Base-by-base conservation (phyloP, 2,888 invertebrate species). In the Imbricaverruca yamaguchii region DNA sequence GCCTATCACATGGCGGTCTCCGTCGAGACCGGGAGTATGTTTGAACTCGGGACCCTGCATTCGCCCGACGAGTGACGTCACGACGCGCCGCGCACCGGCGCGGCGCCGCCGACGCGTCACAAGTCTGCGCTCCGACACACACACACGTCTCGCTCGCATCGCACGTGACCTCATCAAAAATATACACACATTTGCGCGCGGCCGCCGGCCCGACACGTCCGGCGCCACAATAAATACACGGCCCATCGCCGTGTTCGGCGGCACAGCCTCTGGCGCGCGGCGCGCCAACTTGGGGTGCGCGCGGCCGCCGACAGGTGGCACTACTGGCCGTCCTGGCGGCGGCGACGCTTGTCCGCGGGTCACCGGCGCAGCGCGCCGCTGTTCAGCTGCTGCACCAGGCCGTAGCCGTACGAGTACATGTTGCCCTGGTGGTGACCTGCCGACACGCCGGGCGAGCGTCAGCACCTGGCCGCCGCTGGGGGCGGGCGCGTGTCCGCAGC, bases 321-420 rank as follows among this genome's bases (percentile, higher is more conserved):
- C 25, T 74, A 25, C 9, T 4, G 15, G 12, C 69, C 39, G 69
- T 6, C 39, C 13, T 13, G 74, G 23, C 53, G 74, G 18, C 53
- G 39, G 12, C 25, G 67, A 8, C 25, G 67, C 67, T 6, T n/a
- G 10, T 39, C 74, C 18, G 39, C 39, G 53, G 53, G 74, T 74
- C 74, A 88, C 85, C 88, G 88, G 83, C 90, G 87, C 93, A 93
- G 92, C 80, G 92, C 91, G 23, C 92, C 53, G 1, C 78, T 91
- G 87, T 93, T 93, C 80, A 93, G 89, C 9, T 93, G 91, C 85
- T 92, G 92, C 91, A 93, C 92, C 77, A 93, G 89, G 80, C 92
- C 89, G n/a, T 92, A 90, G 87, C 93, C 93, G 84, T 80, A 79
- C 25, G 83, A 80, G 25, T 82, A 74, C 83, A 93, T 92, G 87